Base-by-base conservation (phyloP, 2,113 vertebrate species). In the Vombatus ursinus region DNA sequence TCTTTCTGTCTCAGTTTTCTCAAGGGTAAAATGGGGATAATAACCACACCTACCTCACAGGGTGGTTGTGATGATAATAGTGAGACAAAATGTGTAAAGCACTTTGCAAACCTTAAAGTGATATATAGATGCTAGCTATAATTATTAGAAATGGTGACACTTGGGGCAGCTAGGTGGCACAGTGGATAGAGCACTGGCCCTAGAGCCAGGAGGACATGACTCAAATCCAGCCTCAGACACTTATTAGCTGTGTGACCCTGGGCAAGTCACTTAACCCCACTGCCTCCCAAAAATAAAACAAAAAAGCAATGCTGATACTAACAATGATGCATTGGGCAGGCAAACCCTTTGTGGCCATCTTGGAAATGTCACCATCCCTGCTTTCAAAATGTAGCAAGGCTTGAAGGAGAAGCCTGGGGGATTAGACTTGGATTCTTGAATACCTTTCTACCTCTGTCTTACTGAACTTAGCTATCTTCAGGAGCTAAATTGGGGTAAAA, bases 281-380 rank as follows among this genome's bases (percentile, higher is more conserved):
- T 68, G 91, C 91, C 92, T 92, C n/a, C 90, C 90, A 92, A 93
- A 51, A 93, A 52, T 31, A 53, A 97, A 93, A 25, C 44, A 37
- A n/a, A 28, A 61, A 94, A 92, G 84, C 96, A 94, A 89, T 90
- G 77, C 12, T 53, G 53, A 0, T 49, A 53, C 50, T 50, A 90
- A 11, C 94, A 52, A 92, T 25, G 37, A 91, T 24, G 19, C 3
- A 12, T 14, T 31, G 91, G 3, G 19, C 24, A 89, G 7, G 49
- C 31, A 25, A 23, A 94, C 0, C 50, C 9, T 26, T 92, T 49
- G 28, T 19, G 26, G 89, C 24, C 51, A 92, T 50, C 51, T 68
- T 92, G 68, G 93, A 84, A 95, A 93, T 16, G 25, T 8, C 77
- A 57, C 7, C 24, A 47, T 90, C 8, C 6, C 3, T 47, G 0